Conservation (phyloP, 2,113 vertebrate species). For the Macaca mulatta region DNA sequence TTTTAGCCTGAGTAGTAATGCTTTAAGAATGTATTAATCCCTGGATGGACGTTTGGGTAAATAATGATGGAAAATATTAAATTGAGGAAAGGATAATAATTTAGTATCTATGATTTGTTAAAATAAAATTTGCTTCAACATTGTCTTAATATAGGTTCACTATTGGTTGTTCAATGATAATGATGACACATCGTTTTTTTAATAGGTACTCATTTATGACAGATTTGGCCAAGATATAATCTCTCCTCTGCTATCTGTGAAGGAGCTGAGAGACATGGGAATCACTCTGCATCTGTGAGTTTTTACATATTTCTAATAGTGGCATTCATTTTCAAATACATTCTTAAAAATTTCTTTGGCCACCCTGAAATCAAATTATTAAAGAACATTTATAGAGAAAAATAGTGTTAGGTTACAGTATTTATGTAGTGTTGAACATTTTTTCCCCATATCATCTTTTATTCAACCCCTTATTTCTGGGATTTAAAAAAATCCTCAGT, state of each 20-base stretch:
- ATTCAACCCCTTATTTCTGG: slow-evolving; percentile 10
- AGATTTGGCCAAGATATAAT: slow-evolving; percentile 99
- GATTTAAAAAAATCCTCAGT: slow-evolving; percentile 10
- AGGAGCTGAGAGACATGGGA: slow-evolving; percentile 98
- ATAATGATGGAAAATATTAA: slow-evolving; percentile 45
- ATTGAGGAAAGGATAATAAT: slow-evolving; percentile 30
- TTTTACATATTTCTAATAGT: slow-evolving; percentile 17
- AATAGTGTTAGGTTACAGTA: not conserved
- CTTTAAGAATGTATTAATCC: slow-evolving; percentile 1
- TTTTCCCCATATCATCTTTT: not conserved
- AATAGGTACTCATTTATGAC: slow-evolving; percentile 97
- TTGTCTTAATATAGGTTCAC: not conserved
- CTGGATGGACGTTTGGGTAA: not conserved
- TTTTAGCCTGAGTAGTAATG: slow-evolving; percentile 12
- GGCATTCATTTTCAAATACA: slow-evolving; percentile 39
- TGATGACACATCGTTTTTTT: slow-evolving; percentile 2
- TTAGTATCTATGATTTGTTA: slow-evolving; percentile 25
- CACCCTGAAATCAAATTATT: not conserved
- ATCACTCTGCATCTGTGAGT: slow-evolving; percentile 97
- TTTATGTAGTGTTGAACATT: not conserved
- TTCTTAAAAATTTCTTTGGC: slow-evolving; percentile 38
- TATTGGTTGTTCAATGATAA: slow-evolving; percentile 7
- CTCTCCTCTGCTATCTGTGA: slow-evolving; percentile 96
- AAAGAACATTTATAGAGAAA: slow-evolving; percentile 33
- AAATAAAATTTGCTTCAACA: slow-evolving; percentile 7